Conservation (phyloP, 1,140 invertebrate genomes). For the Choristoneura fumiferana region DNA sequence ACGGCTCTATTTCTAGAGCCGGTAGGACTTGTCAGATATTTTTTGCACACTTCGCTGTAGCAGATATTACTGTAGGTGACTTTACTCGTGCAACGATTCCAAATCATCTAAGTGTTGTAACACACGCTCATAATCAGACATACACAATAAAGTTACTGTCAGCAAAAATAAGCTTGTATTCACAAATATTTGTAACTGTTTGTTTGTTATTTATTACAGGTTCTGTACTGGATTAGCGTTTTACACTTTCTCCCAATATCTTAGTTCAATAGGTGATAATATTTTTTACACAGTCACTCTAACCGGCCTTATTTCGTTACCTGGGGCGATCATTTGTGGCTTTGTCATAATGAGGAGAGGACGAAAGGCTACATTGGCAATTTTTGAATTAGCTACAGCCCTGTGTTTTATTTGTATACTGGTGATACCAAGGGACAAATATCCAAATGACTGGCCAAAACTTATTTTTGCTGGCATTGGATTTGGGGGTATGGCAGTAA, state of each 20-base stretch:
- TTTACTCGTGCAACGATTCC: no score
- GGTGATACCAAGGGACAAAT: slow-evolving; percentile 66
- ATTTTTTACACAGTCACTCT: slow-evolving; percentile 86
- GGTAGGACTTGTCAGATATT: no score
- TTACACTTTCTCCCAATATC: slow-evolving; percentile 86
- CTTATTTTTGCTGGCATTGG: slow-evolving; percentile 62
- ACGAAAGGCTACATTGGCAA: slow-evolving; percentile 80
- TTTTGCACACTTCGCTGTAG: no score
- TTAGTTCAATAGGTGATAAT: slow-evolving; percentile 83
- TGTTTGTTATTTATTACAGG: slow-evolving; percentile 66
- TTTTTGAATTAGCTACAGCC: slow-evolving; percentile 80
- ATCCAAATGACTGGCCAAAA: slow-evolving; percentile 57
- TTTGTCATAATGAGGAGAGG: slow-evolving; percentile 81
- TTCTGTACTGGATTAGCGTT: slow-evolving; percentile 84
- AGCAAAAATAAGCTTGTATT: no score
- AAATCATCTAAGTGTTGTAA: no score
- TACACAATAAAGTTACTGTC: no score
- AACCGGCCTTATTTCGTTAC: slow-evolving; percentile 81
- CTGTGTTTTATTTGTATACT: slow-evolving; percentile 81
- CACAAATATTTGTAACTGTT: no score
- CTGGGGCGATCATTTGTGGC: slow-evolving; percentile 82
- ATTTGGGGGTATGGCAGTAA: slow-evolving; percentile 70
- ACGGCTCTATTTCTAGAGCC: no score
- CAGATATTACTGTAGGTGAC: no score
- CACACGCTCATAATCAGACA: no score